These are phyloP conservation scores for Pedetes capensis DNA, from an alignment of 2,113 vertebrate species.

Conservation along the genomic window DNA sequence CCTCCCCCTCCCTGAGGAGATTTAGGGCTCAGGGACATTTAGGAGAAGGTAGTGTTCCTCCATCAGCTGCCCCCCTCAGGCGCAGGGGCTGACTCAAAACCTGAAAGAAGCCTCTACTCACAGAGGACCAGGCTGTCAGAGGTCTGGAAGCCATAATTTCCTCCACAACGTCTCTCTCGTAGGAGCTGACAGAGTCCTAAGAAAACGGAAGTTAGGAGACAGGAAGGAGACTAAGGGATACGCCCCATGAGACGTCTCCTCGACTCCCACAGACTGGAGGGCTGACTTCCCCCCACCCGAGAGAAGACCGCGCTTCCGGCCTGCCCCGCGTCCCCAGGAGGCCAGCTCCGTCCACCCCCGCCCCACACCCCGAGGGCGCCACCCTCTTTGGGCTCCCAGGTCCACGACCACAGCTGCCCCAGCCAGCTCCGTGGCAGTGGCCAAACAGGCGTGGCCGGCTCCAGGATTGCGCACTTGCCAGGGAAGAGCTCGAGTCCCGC, in stretches of 20 bases:
- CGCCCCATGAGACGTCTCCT: not conserved
- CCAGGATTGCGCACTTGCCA: too few species aligned
- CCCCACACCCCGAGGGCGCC: not conserved
- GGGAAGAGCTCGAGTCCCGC: too few species aligned
- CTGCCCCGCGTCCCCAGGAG: not conserved
- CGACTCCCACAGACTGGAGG: not conserved
- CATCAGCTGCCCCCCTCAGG: not conserved
- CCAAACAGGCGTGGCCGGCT: not conserved
- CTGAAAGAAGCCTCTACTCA: constrained; percentile 58
- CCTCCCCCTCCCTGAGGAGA: not conserved
- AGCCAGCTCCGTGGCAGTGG: not conserved
- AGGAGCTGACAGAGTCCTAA: not conserved
- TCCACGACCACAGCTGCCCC: not conserved
- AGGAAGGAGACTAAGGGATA: not conserved
- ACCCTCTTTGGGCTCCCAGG: not conserved
- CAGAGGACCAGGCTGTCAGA: constrained; percentile 39
- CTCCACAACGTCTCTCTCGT: not conserved
- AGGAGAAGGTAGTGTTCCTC: not conserved
- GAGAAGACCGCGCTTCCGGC: not conserved
- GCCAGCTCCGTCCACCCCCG: not conserved
- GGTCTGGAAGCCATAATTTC: constrained; percentile 36
- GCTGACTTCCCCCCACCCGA: not conserved
- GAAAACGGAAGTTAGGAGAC: not conserved
- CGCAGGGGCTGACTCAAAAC: not conserved
- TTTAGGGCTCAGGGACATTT: not conserved